These are phyloP conservation scores for Austrolebias charrua DNA, from an alignment of 2,797 vertebrate genomes.

Conservation along the genomic window DNA sequence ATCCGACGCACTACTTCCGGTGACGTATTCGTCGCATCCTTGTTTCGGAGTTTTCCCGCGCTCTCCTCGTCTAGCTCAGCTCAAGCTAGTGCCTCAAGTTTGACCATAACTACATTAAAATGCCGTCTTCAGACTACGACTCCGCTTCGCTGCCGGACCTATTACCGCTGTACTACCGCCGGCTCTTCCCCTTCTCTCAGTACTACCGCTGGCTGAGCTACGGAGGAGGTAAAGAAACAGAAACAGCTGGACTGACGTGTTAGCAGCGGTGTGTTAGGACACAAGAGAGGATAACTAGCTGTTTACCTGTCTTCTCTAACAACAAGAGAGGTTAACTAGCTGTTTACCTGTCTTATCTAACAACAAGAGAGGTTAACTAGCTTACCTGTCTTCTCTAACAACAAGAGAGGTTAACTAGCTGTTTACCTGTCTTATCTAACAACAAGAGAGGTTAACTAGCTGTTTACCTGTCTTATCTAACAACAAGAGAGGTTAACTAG, in stretches of 20 bases:
- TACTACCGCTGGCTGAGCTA: constrained; percentile 94
- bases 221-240: constrained; percentile 84
- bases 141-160: constrained; percentile 84
- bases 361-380: too few relatives aligned
- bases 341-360: too few relatives aligned
- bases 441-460: too few relatives aligned
- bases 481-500: too few relatives aligned
- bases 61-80: constrained; percentile 2
- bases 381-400: too few relatives aligned
- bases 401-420: too few relatives aligned
- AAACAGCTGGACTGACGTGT: too few relatives aligned
- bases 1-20: fast-evolving
- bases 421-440: too few relatives aligned
- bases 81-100: not conserved
- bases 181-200: constrained; percentile 89
- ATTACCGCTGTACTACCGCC: constrained; percentile 89
- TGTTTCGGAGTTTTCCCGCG: constrained; percentile 60
- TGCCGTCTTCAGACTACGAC: constrained; percentile 76
- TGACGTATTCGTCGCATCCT: constrained; percentile 6
- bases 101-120: constrained; percentile 14
- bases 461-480: too few relatives aligned
- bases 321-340: not conserved
- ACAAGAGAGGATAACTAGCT: not conserved
- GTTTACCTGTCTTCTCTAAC: not conserved
- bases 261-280: not conserved